These are phyloP conservation scores for Ahaetulla prasina DNA, from an alignment of 2,113 vertebrate genomes.

Conservation along the genomic window DNA sequence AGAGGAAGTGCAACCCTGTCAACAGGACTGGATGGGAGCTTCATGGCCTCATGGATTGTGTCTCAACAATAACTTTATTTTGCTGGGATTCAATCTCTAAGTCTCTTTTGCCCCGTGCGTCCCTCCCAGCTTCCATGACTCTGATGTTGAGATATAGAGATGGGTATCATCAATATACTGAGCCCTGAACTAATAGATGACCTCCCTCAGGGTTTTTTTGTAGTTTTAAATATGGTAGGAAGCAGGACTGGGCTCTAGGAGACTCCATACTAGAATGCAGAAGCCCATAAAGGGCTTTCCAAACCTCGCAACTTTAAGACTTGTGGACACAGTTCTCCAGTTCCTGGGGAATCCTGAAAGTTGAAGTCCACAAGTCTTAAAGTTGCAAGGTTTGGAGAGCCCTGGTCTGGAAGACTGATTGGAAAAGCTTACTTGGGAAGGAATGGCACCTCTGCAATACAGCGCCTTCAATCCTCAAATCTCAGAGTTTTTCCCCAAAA, in stretches of 20 bases:
- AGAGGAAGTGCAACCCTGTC: neutral
- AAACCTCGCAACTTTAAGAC: no score
- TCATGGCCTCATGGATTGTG: neutral
- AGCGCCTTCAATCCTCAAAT: neutral
- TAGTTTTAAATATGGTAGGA: neutral
- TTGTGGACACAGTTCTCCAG: no score
- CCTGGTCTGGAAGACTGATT: neutral
- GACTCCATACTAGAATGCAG: neutral
- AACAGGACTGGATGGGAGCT: neutral
- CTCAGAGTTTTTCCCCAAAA: neutral
- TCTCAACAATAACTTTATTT: neutral
- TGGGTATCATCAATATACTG: neutral
- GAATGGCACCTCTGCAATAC: neutral
- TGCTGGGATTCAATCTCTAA: neutral
- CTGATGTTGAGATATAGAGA: neutral
- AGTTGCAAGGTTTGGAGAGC: no score
- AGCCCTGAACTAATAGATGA: neutral
- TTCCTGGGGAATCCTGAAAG: no score
- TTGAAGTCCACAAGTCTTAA: no score
- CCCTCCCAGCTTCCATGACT: neutral
- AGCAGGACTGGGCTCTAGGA: neutral
- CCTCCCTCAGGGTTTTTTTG: neutral
- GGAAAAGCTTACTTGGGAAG: neutral
- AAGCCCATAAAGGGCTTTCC: neutral
- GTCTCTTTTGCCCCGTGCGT: neutral